Conservation (phyloP, 2,113 vertebrate genomes). For the Pleuronectes platessa region DNA sequence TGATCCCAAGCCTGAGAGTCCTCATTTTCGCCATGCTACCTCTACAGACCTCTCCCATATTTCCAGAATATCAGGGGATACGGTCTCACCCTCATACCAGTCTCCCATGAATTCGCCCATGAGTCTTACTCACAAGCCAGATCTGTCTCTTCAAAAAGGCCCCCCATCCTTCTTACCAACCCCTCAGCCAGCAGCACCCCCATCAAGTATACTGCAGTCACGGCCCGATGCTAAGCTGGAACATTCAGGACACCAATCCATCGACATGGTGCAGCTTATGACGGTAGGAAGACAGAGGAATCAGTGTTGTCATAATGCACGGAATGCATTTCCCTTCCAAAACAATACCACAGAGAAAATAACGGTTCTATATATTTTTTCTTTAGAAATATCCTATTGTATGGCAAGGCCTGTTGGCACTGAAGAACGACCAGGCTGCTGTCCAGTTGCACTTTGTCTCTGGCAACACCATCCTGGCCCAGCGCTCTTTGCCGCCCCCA, state of each 20-base stretch:
- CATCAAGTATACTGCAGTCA: slow-evolving; percentile 71
- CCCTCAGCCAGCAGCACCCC: slow-evolving; percentile 67
- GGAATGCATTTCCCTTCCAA: slow-evolving; percentile 7
- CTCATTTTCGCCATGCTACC: slow-evolving; percentile 84
- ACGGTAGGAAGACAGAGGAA: slow-evolving; percentile 81
- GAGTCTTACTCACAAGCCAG: slow-evolving; percentile 87
- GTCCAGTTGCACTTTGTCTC: slow-evolving; percentile 98
- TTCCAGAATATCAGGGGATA: slow-evolving; percentile 84
- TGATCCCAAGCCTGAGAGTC: slow-evolving; percentile 89
- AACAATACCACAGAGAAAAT: background rate
- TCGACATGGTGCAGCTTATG: slow-evolving; percentile 96
- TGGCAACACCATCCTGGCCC: slow-evolving; percentile 93
- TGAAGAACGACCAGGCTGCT: slow-evolving; percentile 96
- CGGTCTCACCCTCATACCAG: slow-evolving; percentile 88
- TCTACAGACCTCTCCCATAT: slow-evolving; percentile 87
- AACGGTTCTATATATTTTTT: slow-evolving; percentile 3
- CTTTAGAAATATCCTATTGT: slow-evolving; percentile 97
- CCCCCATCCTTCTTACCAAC: slow-evolving; percentile 81
- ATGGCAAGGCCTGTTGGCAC: slow-evolving; percentile 96
- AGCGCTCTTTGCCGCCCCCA: slow-evolving; percentile 92
- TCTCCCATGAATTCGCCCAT: slow-evolving; percentile 85
- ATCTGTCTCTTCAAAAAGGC: slow-evolving; percentile 84
- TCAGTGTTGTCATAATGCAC: background rate
- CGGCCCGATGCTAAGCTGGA: slow-evolving; percentile 87
- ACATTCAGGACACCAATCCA: slow-evolving; percentile 85